These are phyloP conservation scores for Drosophila neutralis DNA, from an alignment of 2,888 invertebrate species.

Conservation along the genomic window DNA sequence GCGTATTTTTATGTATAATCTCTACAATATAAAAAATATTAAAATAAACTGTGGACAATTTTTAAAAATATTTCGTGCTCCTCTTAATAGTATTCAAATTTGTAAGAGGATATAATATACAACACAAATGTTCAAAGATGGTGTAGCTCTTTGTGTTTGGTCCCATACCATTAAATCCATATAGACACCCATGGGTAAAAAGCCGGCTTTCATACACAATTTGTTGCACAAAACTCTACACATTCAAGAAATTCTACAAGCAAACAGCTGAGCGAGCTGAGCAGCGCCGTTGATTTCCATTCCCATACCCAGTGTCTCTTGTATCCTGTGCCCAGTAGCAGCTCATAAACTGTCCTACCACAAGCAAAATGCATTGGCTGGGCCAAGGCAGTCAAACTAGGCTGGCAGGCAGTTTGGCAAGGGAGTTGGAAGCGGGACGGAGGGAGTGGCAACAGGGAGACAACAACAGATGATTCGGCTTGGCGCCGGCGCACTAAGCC, in stretches of 20 bases:
- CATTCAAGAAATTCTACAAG: constrained; percentile 41
- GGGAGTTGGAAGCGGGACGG: background rate
- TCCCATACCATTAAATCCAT: background rate
- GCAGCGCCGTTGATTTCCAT: constrained; percentile 27
- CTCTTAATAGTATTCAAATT: background rate
- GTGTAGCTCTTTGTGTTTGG: background rate
- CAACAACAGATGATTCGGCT: constrained; percentile 76
- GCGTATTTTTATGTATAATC: background rate
- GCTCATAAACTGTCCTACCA: constrained; percentile 74
- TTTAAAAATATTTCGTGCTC: background rate
- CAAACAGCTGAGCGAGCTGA: constrained; percentile 70
- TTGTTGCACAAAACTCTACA: constrained; percentile 74
- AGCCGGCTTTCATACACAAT: constrained; percentile 71
- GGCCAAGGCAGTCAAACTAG: constrained; percentile 41
- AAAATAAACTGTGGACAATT: background rate
- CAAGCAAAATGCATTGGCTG: constrained; percentile 78
- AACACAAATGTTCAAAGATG: background rate
- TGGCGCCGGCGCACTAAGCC: constrained; percentile 55
- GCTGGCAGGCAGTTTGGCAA: background rate
- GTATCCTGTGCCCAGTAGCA: constrained; percentile 18
- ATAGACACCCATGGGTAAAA: constrained; percentile 33
- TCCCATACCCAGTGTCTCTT: constrained; percentile 23
- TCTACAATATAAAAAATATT: background rate
- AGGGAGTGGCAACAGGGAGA: constrained; percentile 32
- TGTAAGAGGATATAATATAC: background rate